Evolutionary conservation across 2,113 vertebrate genomes (phyloP).

Genomic region (Ptychochromis oligacanthus): DNA sequence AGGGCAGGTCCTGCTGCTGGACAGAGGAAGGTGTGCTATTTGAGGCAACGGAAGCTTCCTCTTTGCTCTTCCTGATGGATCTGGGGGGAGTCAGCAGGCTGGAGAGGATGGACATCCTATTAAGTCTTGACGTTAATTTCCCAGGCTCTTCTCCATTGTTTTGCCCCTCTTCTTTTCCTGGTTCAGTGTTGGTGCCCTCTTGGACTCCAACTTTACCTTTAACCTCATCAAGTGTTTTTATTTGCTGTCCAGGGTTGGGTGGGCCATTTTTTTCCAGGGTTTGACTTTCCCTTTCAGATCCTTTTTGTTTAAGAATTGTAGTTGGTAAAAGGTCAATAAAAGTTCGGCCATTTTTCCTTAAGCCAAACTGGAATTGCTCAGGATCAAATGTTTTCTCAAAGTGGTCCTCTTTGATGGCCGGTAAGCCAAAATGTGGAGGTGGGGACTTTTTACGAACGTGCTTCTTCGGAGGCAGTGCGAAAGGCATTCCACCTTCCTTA

Average conservation of each 20-base stretch:
- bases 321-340: constrained; percentile 80
- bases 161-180: constrained; percentile 26
- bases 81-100: constrained; percentile 80
- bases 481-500: constrained; percentile 86
- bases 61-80: constrained; percentile 69
- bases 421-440: constrained; percentile 86
- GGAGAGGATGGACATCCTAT: constrained; percentile 90
- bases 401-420: constrained; percentile 90
- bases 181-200: constrained; percentile 21
- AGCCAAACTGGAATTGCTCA: constrained; percentile 86
- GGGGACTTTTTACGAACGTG: constrained; percentile 82
- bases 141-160: constrained; percentile 47
- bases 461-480: constrained; percentile 88
- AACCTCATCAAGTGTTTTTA: constrained; percentile 60
- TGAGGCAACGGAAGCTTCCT: constrained; percentile 78
- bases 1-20: constrained; percentile 23
- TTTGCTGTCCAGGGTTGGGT: constrained; percentile 58
- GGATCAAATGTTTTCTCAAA: constrained; percentile 91
- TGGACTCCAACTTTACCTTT: constrained; percentile 57
- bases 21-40: constrained; percentile 52
- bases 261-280: constrained; percentile 78
- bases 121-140: constrained; percentile 83
- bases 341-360: constrained; percentile 80
- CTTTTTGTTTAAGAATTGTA: constrained; percentile 85
- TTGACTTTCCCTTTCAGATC: constrained; percentile 77